phyloP scores from a whole-genome alignment of 2,797 vertebrate species.

The Mormyrops boulengeri region DNA sequence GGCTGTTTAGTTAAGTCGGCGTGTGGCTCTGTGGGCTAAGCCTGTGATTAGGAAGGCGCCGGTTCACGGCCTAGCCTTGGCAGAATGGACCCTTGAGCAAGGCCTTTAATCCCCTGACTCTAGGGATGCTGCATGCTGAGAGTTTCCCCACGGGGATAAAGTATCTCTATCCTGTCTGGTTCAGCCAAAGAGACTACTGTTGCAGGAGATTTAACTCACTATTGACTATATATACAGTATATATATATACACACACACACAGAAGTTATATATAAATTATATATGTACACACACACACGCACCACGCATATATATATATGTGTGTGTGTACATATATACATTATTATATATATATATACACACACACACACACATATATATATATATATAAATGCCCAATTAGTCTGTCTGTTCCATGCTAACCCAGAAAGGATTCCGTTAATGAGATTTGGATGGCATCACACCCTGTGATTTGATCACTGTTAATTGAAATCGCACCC shows the following conservation, averaged over 20 bases:
- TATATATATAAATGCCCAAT: neutral
- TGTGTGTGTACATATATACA: neutral
- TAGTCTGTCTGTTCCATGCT: neutral
- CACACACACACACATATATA: neutral
- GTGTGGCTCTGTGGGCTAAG: neutral
- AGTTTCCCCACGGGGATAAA: neutral
- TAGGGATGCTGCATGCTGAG: neutral
- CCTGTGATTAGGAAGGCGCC: neutral
- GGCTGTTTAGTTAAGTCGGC: neutral
- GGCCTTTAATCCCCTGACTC: neutral
- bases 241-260: neutral
- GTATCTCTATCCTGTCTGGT: neutral
- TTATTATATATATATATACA: too few species aligned
- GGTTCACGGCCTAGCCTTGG: neutral
- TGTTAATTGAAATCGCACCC: neutral
- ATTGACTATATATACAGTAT: neutral
- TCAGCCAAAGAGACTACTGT: neutral
- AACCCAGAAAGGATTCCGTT: neutral
- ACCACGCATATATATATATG: neutral
- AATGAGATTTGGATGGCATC: slow-evolving; percentile 23
- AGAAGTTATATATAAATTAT: too few species aligned
- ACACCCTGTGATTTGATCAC: neutral
- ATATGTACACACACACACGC: too few species aligned
- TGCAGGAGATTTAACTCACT: neutral
- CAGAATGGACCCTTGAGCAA: neutral